These are phyloP conservation scores for Euphydryas editha DNA, from an alignment of 2,888 invertebrate species.

Conservation along the genomic window DNA sequence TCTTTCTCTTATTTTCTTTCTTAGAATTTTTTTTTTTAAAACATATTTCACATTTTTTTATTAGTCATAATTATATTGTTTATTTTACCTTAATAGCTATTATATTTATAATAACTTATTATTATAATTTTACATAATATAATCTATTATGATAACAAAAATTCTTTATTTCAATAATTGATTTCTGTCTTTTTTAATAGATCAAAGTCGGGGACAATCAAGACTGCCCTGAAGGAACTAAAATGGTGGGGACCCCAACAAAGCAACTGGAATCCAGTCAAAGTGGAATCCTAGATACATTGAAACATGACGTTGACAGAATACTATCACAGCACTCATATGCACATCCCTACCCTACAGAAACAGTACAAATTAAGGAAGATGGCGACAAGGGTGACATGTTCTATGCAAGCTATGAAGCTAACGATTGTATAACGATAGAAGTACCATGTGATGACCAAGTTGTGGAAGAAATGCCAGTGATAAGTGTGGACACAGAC, in stretches of 20 bases:
- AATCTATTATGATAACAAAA: too few species aligned
- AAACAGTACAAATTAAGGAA: slow-evolving; percentile 59
- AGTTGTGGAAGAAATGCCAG: slow-evolving; percentile 62
- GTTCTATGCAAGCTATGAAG: slow-evolving; percentile 89
- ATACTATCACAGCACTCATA: slow-evolving; percentile 80
- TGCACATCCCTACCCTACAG: slow-evolving; percentile 75
- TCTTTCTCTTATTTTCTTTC: too few species aligned
- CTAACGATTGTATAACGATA: slow-evolving; percentile 88
- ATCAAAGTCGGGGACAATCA: slow-evolving; percentile 67
- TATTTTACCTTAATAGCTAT: too few species aligned
- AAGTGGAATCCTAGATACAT: slow-evolving; percentile 76
- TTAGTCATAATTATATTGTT: too few species aligned
- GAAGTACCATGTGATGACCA: slow-evolving; percentile 86
- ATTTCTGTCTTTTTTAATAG: slow-evolving; percentile 51
- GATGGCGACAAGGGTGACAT: slow-evolving; percentile 82
- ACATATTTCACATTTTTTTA: too few species aligned
- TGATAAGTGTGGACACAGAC: slow-evolving; percentile 62
- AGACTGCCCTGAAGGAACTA: slow-evolving; percentile 80
- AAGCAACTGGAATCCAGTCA: slow-evolving; percentile 92
- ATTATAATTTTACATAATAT: too few species aligned
- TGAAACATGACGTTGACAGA: slow-evolving; percentile 73
- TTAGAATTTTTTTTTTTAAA: too few species aligned
- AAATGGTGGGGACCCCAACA: slow-evolving; percentile 95
- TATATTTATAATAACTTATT: background rate
- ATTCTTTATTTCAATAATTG: background rate